Conservation (phyloP, 2,113 vertebrate genomes). For the Isurus oxyrinchus region DNA sequence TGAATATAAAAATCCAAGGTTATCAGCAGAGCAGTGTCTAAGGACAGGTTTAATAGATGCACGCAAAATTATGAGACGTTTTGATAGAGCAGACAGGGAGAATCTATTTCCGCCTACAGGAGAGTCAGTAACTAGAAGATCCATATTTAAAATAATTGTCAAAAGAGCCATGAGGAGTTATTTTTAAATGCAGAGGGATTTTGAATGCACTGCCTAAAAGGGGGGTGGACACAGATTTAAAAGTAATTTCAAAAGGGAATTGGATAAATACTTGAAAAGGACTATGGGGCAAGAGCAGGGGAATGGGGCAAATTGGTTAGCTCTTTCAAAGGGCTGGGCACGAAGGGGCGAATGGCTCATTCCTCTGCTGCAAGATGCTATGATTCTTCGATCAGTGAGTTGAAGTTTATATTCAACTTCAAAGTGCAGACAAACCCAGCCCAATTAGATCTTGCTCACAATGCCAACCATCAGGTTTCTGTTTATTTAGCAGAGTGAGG, state of each 20-base stretch:
- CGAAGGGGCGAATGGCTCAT: no score
- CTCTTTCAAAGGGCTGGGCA: neutral
- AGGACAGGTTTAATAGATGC: neutral
- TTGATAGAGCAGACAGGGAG: neutral
- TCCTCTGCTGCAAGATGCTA: neutral
- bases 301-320: neutral
- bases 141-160: neutral
- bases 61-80: neutral
- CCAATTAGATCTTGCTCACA: neutral
- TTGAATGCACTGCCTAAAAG: neutral
- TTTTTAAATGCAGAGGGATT: neutral
- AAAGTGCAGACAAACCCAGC: neutral
- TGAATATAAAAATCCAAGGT: neutral
- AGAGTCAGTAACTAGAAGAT: neutral
- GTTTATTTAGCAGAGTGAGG: neutral
- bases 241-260: neutral
- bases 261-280: neutral
- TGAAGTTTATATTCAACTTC: neutral
- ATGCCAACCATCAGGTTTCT: neutral
- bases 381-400: neutral
- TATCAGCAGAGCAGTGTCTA: neutral
- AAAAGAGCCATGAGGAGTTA: neutral
- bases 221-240: neutral
- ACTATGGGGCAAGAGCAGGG: neutral
- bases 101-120: neutral